Percentiles rank a stretch among this genome's conserved stretches.
phyloP scores from a whole-genome alignment of 2,888 invertebrate genomes.

The Cantharis nigra region DNA sequence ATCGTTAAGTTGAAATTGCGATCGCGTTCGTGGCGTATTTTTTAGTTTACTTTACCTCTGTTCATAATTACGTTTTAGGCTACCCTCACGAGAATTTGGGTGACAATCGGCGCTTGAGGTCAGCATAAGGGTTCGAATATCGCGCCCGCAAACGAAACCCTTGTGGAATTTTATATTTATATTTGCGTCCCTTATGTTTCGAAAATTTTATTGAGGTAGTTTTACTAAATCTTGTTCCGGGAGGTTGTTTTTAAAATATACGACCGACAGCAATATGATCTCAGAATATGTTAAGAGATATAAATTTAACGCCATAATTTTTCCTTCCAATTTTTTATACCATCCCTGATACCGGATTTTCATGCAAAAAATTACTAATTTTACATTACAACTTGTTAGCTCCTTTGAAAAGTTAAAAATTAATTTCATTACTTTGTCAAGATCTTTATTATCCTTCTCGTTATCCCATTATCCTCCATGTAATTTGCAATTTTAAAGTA shows the following conservation, averaged over 20 bases:
- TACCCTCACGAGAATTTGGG: slow-evolving; percentile 24
- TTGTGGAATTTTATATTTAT: slow-evolving; percentile 29
- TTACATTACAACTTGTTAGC: background rate
- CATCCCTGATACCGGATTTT: background rate
- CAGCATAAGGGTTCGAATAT: slow-evolving; percentile 16
- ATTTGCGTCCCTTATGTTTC: slow-evolving; percentile 28
- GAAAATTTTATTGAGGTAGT: slow-evolving; percentile 24
- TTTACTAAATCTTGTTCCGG: slow-evolving; percentile 18
- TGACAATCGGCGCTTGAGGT: slow-evolving; percentile 25
- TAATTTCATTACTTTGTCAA: no score
- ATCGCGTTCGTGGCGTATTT: slow-evolving; percentile 27
- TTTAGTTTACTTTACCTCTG: slow-evolving; percentile 18
- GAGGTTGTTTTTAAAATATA: slow-evolving; percentile 2
- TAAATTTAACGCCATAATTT: background rate
- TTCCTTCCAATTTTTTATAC: background rate
- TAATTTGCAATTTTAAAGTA: no score
- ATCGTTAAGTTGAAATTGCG: slow-evolving; percentile 24
- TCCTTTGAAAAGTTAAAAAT: background rate
- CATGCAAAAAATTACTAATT: background rate
- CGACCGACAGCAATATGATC: background rate
- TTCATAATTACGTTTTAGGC: slow-evolving; percentile 29
- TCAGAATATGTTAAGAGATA: slow-evolving; percentile 1
- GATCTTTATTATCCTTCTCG: no score
- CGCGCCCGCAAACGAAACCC: slow-evolving; percentile 21
- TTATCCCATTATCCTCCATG: no score